Conservation (phyloP, 1,140 invertebrate genomes). For the Drosophila nebulosa region DNA sequence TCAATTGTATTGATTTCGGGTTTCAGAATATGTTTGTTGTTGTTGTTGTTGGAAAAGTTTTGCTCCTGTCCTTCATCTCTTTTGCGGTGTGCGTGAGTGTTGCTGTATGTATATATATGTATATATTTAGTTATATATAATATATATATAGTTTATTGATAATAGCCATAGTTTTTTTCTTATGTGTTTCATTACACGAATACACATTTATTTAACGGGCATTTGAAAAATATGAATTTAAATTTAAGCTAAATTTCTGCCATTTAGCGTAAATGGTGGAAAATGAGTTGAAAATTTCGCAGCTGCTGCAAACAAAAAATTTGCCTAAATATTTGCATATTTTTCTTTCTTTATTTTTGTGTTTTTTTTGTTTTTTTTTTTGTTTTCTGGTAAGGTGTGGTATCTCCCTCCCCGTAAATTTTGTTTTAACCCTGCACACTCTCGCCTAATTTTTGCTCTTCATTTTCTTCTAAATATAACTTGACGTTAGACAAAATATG, state of each 20-base stretch:
- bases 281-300: constrained; percentile 39
- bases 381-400: constrained; percentile 13
- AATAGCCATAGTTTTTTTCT: constrained; percentile 36
- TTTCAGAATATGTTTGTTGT: constrained; percentile 26
- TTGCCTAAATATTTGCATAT: constrained; percentile 47
- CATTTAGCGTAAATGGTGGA: constrained; percentile 12
- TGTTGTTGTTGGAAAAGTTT: constrained; percentile 16
- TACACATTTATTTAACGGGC: constrained; percentile 64
- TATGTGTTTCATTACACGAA: constrained; percentile 39
- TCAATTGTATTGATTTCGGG: constrained; percentile 65
- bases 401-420: constrained; percentile 34
- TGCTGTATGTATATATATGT: constrained; percentile 12
- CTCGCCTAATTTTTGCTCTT: constrained; percentile 32
- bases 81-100: constrained; percentile 14
- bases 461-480: constrained; percentile 58
- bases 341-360: constrained; percentile 19
- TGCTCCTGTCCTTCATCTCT: constrained; percentile 28
- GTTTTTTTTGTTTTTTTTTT: constrained; percentile 9
- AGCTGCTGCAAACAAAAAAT: constrained; percentile 50
- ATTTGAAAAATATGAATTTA: constrained; percentile 29
- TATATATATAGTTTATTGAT: constrained; percentile 37
- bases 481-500: constrained; percentile 73
- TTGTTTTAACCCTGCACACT: constrained; percentile 26
- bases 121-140: constrained; percentile 24
- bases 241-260: constrained; percentile 52